Evolutionary conservation across 1,140 invertebrate genomes (phyloP).

Genomic region (Agrilus planipennis): DNA sequence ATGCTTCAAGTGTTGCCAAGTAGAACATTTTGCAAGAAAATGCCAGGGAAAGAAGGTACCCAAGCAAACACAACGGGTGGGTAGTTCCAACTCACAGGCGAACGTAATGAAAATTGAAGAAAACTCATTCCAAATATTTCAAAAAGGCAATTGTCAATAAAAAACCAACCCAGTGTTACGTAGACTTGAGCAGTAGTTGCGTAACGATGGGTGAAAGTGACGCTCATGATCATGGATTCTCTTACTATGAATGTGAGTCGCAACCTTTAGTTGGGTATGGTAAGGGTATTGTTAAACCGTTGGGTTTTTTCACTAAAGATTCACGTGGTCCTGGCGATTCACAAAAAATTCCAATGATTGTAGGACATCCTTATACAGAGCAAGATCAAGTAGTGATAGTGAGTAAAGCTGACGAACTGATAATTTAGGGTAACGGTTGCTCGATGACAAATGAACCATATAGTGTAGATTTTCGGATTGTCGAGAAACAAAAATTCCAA

Average conservation of each 20-base stretch:
- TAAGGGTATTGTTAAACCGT: not conserved
- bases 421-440: not conserved
- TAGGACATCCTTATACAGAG: conserved; percentile 5
- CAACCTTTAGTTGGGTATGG: not conserved
- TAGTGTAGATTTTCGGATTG: no score
- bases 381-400: not conserved
- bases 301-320: conserved; percentile 3
- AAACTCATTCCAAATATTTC: not conserved
- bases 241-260: not conserved
- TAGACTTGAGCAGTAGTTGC: conserved; percentile 1
- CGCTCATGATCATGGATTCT: not conserved
- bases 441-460: not conserved
- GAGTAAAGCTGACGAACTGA: conserved; percentile 2
- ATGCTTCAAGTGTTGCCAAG: not conserved
- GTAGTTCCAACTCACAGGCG: not conserved
- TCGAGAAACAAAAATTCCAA: not conserved
- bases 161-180: not conserved
- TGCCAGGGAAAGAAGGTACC: not conserved
- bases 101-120: not conserved
- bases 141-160: not conserved
- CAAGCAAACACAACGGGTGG: not conserved
- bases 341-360: conserved; percentile 1
- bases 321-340: conserved; percentile 1
- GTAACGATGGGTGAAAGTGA: not conserved
- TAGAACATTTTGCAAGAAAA: not conserved